phyloP scores from a whole-genome alignment of 2,888 invertebrate species.

The Corythucha ciliata region DNA sequence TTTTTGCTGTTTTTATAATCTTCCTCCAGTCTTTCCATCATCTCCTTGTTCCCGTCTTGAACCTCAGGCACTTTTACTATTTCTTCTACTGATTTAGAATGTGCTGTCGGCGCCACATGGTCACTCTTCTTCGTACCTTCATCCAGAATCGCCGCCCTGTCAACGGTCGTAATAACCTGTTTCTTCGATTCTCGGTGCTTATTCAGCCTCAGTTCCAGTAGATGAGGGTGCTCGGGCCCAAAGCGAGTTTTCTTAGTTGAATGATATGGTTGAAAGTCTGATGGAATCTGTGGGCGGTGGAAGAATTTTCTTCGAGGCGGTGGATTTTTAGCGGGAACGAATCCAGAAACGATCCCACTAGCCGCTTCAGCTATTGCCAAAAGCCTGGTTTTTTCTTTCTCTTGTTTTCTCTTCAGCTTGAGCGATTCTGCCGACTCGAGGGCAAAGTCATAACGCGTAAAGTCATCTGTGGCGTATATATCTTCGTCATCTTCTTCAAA shows the following conservation, averaged over 20 bases:
- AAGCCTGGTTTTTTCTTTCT: conserved; percentile 28
- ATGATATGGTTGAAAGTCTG: conserved; percentile 52
- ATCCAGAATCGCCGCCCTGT: conserved; percentile 32
- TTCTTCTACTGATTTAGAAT: too few relatives aligned
- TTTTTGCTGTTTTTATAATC: too few relatives aligned
- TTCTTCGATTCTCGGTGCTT: too few relatives aligned
- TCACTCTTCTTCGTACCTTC: too few relatives aligned
- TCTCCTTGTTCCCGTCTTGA: too few relatives aligned
- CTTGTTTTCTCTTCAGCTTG: conserved; percentile 29
- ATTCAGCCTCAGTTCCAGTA: conserved; percentile 5
- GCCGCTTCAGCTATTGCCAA: conserved; percentile 22
- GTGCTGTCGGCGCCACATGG: too few relatives aligned
- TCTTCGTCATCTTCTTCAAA: conserved; percentile 92
- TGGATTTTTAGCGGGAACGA: conserved; percentile 42
- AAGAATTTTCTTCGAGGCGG: conserved; percentile 44
- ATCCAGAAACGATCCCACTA: conserved; percentile 41
- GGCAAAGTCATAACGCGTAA: conserved; percentile 85
- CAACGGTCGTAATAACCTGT: conserved; percentile 27
- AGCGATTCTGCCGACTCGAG: conserved; percentile 42
- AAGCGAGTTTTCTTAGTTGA: conserved; percentile 46
- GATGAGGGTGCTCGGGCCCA: conserved; percentile 37
- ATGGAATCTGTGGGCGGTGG: conserved; percentile 52
- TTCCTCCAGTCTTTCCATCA: too few relatives aligned
- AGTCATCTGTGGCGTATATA: conserved; percentile 80
- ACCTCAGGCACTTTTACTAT: too few relatives aligned